Evolutionary conservation across 2,113 vertebrate genomes (phyloP), one percentile per base, ranked within the genome.

Genomic region (Jacana jacana): DNA sequence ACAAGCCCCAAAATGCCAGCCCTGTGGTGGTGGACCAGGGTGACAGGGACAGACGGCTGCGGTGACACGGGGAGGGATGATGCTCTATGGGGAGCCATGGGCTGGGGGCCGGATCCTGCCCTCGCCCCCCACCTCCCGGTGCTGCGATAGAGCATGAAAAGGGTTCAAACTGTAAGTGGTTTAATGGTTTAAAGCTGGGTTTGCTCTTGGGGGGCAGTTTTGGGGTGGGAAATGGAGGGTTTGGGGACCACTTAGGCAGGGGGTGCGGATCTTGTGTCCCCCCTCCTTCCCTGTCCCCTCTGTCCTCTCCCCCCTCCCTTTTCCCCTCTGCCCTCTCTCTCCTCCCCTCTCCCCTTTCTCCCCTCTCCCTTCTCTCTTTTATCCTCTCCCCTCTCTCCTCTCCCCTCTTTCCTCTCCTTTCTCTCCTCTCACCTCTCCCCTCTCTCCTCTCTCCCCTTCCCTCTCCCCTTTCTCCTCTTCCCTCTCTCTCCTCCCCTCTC

Each of bases 41-140:
- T n/a, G 46, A 28, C 20, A 3, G 42, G 15, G 39, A 17, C 0
- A 3, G 86, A 4, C 4, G 9, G n/a, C n/a, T n/a, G n/a, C 2
- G 1, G 57, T 18, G 71, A 19, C 6, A 0, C 0, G 16, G 86
- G 72, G 40, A 40, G n/a, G 49, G 33, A 20, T 0, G 22, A 51
- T 20, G 51, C 35, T 37, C 12, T 4, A 0, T 0, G 11, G 0
- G 2, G 19, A 20, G 17, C 1, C 0, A 8, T 2, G n/a, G 42
- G 35, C 40, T 15, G n/a, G 44, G 49, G 16, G 48, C 0, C 35
- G 4, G 17, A 54, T 49, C 78, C 87, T 80, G 78, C 55, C 49
- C 40, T 48, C 1, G 12, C 66, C 48, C 8, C 5, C 3, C 22
- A 6, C 10, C 28, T 22, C 61, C 35, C 19, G 22, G 40, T 4